Evolutionary conservation across 2,113 vertebrate genomes (phyloP).

Genomic region (Pseudonaja textilis): DNA sequence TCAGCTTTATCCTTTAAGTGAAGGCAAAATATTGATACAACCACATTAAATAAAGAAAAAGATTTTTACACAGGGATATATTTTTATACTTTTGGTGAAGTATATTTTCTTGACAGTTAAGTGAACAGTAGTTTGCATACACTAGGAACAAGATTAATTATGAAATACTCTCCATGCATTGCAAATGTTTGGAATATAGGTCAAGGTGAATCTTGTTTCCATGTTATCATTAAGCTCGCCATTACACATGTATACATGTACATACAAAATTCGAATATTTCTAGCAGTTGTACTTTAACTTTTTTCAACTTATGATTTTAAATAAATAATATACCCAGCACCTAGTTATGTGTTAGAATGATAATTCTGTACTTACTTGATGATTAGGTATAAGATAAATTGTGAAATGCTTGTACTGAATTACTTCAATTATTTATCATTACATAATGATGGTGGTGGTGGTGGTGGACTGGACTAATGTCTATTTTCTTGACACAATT

Average conservation of each 20-base stretch:
- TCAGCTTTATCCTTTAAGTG: not conserved
- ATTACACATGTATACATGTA: slow-evolving; percentile 33
- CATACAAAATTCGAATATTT: slow-evolving; percentile 47
- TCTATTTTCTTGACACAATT: not conserved
- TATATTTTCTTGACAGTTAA: not conserved
- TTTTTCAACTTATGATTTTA: slow-evolving; percentile 48
- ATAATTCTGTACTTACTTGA: slow-evolving; percentile 4
- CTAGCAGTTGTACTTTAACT: slow-evolving; percentile 38
- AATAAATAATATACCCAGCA: not conserved
- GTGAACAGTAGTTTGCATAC: not conserved
- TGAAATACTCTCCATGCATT: slow-evolving; percentile 33
- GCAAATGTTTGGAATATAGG: slow-evolving; percentile 1
- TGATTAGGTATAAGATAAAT: slow-evolving; percentile 38
- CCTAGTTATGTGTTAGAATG: not conserved
- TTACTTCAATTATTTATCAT: not conserved
- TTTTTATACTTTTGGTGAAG: not conserved
- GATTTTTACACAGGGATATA: not conserved
- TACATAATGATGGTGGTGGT: too few species aligned
- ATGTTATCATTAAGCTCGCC: slow-evolving; percentile 35
- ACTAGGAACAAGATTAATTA: not conserved
- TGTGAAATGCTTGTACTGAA: not conserved
- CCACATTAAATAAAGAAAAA: not conserved
- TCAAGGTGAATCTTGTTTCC: slow-evolving; percentile 38
- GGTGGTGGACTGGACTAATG: not conserved
- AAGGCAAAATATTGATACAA: not conserved